Percentiles rank a stretch among this genome's conserved stretches.
phyloP scores from a whole-genome alignment of 2,113 vertebrate species.

The Jacana jacana region DNA sequence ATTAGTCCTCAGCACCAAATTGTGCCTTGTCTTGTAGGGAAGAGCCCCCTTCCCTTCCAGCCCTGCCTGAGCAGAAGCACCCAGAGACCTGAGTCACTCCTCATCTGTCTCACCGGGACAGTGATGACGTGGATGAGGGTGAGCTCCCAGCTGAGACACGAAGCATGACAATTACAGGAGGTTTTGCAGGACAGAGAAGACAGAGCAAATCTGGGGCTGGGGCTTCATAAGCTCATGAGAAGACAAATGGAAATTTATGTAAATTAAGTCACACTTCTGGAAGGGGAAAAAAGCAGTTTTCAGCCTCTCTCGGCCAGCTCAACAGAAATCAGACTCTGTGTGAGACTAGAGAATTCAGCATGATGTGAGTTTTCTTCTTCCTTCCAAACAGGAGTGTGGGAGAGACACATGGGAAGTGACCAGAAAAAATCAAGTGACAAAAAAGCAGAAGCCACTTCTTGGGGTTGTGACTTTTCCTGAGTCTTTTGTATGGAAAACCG shows the following conservation, averaged over 20 bases:
- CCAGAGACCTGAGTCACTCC: neutral
- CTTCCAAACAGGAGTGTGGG: neutral
- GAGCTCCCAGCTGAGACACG: neutral
- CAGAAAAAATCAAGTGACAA: neutral
- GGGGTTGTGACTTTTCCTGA: neutral
- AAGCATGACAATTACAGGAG: neutral
- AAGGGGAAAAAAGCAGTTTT: neutral
- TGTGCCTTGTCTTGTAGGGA: fast-evolving
- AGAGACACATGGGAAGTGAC: neutral
- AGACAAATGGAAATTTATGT: neutral
- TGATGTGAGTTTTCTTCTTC: neutral
- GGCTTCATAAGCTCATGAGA: neutral
- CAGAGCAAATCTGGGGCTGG: neutral
- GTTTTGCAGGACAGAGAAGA: neutral
- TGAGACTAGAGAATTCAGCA: neutral
- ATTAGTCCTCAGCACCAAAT: neutral
- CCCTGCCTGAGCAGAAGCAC: neutral
- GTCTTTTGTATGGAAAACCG: neutral
- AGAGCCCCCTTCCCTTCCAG: neutral
- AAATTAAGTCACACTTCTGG: neutral
- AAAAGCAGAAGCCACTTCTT: neutral
- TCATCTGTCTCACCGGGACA: neutral
- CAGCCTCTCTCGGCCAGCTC: neutral
- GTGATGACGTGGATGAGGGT: neutral
- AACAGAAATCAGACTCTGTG: neutral